Percentiles rank a stretch among this genome's conserved stretches.
phyloP scores from a whole-genome alignment of 2,113 vertebrate species.

The Cricetomys ansorgei region DNA sequence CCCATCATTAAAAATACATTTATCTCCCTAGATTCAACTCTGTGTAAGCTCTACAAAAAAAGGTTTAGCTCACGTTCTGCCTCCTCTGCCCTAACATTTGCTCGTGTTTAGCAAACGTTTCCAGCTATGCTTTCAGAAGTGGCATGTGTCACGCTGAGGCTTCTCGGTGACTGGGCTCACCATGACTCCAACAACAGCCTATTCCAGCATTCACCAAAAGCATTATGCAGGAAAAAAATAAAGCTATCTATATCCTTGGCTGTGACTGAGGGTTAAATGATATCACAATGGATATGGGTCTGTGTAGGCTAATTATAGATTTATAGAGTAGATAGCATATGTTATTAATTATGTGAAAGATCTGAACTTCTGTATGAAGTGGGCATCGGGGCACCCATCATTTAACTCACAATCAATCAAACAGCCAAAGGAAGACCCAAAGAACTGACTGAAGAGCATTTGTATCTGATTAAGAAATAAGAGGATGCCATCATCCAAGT shows the following conservation, averaged over 20 bases:
- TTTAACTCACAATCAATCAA: background rate
- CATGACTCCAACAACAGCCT: background rate
- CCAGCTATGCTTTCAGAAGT: background rate
- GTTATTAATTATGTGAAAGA: background rate
- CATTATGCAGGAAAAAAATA: background rate
- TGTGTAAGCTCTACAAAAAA: too few species aligned
- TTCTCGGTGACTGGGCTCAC: background rate
- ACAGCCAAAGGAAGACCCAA: background rate
- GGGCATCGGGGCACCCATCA: background rate
- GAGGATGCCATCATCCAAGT: background rate
- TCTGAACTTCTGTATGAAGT: background rate
- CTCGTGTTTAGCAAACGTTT: background rate
- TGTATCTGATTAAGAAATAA: slow-evolving; percentile 8
- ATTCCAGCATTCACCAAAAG: background rate
- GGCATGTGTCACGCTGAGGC: too few species aligned
- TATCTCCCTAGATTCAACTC: background rate
- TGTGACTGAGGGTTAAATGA: background rate
- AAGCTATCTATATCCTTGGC: background rate
- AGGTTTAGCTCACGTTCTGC: background rate
- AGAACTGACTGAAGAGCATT: background rate
- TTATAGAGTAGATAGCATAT: background rate
- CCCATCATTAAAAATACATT: slow-evolving; percentile 19
- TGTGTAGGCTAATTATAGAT: background rate
- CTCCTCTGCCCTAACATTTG: background rate
- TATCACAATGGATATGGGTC: background rate